Conservation (phyloP, 2,113 vertebrate species). For the Colistium nudipinnis region DNA sequence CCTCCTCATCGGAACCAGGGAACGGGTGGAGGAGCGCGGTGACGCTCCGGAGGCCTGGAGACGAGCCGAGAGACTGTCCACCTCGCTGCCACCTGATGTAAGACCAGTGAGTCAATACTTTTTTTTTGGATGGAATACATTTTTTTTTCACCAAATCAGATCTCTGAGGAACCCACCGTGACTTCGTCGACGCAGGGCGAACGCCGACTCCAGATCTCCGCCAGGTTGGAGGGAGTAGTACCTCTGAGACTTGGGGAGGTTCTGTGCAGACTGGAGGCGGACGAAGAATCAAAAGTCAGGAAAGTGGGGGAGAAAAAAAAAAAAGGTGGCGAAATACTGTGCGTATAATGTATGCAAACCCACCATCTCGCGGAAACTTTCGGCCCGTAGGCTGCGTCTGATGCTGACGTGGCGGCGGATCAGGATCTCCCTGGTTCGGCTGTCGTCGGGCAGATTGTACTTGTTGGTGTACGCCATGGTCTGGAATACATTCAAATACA, state of each 20-base stretch:
- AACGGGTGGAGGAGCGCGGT: constrained; percentile 30
- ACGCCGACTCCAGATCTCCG: constrained; percentile 55
- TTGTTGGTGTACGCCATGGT: constrained; percentile 89
- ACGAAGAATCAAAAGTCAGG: not conserved
- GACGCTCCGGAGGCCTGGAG: not conserved
- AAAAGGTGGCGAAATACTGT: not conserved
- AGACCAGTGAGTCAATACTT: not conserved
- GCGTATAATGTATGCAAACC: not conserved
- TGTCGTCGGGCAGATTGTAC: constrained; percentile 85
- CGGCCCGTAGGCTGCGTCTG: constrained; percentile 85
- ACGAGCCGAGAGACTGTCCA: not conserved
- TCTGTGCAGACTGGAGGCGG: constrained; percentile 26
- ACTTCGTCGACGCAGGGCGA: constrained; percentile 50
- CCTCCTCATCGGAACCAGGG: not conserved
- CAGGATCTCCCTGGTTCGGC: constrained; percentile 89
- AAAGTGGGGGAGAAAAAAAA: not conserved
- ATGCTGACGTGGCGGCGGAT: constrained; percentile 89
- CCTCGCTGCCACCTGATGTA: not conserved
- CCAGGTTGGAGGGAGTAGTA: constrained; percentile 75
- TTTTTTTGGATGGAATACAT: too few species aligned
- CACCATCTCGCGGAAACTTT: constrained; percentile 71
- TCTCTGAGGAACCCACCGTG: constrained; percentile 19
- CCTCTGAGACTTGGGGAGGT: constrained; percentile 50
- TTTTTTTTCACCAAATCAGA: too few species aligned
- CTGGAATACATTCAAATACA: constrained; percentile 67